Evolutionary conservation across 1,140 invertebrate species (phyloP).

Genomic region (Solen grandis): DNA sequence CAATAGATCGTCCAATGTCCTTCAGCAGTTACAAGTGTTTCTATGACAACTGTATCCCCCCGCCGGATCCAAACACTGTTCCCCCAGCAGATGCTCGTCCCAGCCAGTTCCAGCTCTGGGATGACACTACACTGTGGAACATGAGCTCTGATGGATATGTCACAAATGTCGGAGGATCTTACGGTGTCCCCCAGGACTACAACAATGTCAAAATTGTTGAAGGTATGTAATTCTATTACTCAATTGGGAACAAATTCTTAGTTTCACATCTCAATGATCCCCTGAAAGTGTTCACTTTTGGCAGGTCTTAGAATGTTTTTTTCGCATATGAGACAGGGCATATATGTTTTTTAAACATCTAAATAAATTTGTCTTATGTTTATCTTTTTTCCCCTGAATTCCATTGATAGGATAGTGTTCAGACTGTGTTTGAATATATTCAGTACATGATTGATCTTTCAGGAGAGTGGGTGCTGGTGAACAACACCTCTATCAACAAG

Average conservation of each 20-base stretch:
- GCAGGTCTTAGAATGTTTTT: too few species aligned
- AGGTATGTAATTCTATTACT: too few species aligned
- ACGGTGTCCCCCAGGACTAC: constrained; percentile 28
- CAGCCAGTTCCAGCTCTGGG: constrained; percentile 17
- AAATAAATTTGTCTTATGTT: too few species aligned
- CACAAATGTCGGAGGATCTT: constrained; percentile 14
- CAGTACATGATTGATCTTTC: too few species aligned
- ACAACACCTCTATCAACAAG: constrained; percentile 38
- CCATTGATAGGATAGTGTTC: too few species aligned
- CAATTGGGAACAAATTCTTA: not conserved
- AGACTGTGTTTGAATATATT: too few species aligned
- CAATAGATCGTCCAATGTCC: not conserved
- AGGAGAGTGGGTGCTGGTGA: constrained; percentile 75
- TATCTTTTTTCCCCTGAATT: too few species aligned
- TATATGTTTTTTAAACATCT: too few species aligned
- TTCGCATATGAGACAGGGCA: too few species aligned
- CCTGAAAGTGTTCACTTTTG: too few species aligned
- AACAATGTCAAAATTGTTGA: constrained; percentile 42
- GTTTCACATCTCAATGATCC: not conserved
- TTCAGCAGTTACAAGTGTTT: constrained; percentile 61
- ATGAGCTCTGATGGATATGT: constrained; percentile 36
- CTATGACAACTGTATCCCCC: constrained; percentile 69
- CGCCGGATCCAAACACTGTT: constrained; percentile 63
- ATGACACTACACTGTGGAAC: constrained; percentile 40
- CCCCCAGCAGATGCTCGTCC: constrained; percentile 11